phyloP scores from a whole-genome alignment of 2,113 vertebrate species.

The Macquaria australasica region DNA sequence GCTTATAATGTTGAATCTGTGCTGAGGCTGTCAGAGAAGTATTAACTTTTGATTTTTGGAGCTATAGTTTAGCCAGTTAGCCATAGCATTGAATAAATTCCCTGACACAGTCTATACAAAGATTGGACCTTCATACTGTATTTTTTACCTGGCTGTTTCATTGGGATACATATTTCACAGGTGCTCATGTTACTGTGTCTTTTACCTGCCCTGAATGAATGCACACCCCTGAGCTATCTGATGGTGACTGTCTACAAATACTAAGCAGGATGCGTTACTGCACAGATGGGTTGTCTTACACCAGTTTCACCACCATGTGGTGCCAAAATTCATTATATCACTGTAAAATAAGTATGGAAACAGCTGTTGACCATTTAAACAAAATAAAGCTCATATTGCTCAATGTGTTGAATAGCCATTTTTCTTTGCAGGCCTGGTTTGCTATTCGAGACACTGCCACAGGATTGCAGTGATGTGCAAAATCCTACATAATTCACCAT shows the following conservation, averaged over 20 bases:
- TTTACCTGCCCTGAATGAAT: background rate
- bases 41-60: background rate
- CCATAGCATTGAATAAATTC: too few relatives aligned
- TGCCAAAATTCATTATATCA: conserved; percentile 27
- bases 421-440: background rate
- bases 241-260: background rate
- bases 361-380: background rate
- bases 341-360: conserved; percentile 21
- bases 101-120: too few relatives aligned
- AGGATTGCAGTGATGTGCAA: background rate
- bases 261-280: background rate
- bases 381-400: conserved; percentile 23
- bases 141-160: background rate
- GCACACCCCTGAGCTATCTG: background rate
- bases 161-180: background rate
- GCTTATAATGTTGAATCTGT: background rate
- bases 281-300: conserved; percentile 2
- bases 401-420: background rate
- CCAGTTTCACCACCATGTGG: conserved; percentile 45
- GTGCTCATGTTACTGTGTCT: background rate
- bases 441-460: background rate
- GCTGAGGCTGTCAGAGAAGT: background rate
- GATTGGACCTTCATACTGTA: background rate
- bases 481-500: background rate
- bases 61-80: background rate